Percentiles rank a stretch among this genome's conserved stretches.
Evolutionary conservation across 2,113 vertebrate species (phyloP).

Genomic region (Microcebus jonahi): DNA sequence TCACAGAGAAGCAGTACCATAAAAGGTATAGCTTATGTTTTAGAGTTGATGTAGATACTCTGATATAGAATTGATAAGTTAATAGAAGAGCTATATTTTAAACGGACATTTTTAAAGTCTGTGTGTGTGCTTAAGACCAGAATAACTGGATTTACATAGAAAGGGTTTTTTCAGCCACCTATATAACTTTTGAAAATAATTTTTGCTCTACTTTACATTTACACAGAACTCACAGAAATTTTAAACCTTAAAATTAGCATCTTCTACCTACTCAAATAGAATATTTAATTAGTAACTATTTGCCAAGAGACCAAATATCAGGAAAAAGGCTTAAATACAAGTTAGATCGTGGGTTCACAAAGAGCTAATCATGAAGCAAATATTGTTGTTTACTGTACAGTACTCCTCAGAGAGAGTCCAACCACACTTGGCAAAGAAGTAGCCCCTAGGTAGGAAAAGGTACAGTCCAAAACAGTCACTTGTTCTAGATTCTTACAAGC

Average conservation of each 20-base stretch:
- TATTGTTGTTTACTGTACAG: neutral
- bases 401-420: neutral
- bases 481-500: slow-evolving; percentile 30
- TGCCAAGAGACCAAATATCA: slow-evolving; percentile 31
- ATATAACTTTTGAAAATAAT: slow-evolving; percentile 4
- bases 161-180: slow-evolving; percentile 15
- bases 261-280: neutral
- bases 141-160: slow-evolving; percentile 10
- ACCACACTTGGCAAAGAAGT: neutral
- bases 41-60: neutral
- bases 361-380: slow-evolving; percentile 16
- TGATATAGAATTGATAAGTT: neutral
- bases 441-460: neutral
- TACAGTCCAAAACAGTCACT: neutral
- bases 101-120: slow-evolving; percentile 24
- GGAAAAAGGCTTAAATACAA: slow-evolving; percentile 19
- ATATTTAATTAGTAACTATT: slow-evolving; percentile 21
- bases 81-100: slow-evolving; percentile 10
- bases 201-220: slow-evolving; percentile 28
- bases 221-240: slow-evolving; percentile 40
- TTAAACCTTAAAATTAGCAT: slow-evolving; percentile 14
- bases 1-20: neutral
- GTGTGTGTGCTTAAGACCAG: neutral
- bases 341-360: neutral
- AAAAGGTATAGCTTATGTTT: neutral